Evolutionary conservation across 2,888 invertebrate genomes (phyloP).

Genomic region (Cosmia pyralina): DNA sequence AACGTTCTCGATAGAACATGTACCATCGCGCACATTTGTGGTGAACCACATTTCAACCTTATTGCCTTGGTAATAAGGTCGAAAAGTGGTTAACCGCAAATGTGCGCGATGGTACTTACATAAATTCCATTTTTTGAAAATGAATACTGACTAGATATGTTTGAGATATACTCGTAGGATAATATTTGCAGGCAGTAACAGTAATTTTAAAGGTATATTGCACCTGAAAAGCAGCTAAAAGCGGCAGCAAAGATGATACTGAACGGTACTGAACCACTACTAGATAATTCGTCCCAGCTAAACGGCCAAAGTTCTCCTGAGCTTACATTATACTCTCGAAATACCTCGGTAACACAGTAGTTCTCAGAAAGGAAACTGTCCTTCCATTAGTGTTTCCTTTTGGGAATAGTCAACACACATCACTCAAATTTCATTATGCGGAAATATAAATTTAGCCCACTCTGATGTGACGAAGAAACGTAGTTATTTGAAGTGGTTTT

Average conservation of each 20-base stretch:
- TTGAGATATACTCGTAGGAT: no score
- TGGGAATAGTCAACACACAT: conserved; percentile 72
- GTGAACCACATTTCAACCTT: no score
- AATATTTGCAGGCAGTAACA: no score
- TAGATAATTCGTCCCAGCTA: conserved; percentile 7
- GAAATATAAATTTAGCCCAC: conserved; percentile 73
- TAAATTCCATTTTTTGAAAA: no score
- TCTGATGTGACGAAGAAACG: conserved; percentile 56
- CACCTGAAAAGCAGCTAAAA: not conserved
- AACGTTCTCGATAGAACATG: not conserved
- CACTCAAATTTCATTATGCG: conserved; percentile 74
- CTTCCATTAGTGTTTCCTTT: conserved; percentile 78
- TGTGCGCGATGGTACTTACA: no score
- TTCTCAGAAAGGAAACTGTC: conserved; percentile 77
- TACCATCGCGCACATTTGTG: no score
- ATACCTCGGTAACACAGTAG: conserved; percentile 68
- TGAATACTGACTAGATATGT: no score
- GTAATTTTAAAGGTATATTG: no score
- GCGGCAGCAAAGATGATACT: not conserved
- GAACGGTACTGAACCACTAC: conserved; percentile 6
- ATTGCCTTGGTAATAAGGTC: no score
- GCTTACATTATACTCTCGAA: conserved; percentile 66
- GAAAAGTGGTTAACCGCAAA: no score
- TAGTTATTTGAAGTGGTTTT: conserved; percentile 56
- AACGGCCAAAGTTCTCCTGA: conserved; percentile 35